Percentiles rank a stretch among this genome's conserved stretches.
phyloP scores from a whole-genome alignment of 1,140 invertebrate genomes.

The Lepeophtheirus salmonis region DNA sequence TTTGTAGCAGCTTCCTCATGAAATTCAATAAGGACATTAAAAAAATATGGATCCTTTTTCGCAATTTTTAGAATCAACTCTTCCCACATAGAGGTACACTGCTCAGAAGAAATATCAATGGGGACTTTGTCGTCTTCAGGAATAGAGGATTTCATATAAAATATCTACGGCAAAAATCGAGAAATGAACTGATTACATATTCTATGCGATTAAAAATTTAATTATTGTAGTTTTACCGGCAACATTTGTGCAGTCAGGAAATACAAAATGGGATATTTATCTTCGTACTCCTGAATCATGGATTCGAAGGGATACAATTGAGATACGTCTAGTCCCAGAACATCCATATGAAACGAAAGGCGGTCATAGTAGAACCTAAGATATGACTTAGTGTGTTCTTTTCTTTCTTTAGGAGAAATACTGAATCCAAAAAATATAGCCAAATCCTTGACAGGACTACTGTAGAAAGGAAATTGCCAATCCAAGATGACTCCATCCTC shows the following conservation, averaged over 20 bases:
- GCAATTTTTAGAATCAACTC: not conserved
- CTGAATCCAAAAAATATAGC: not conserved
- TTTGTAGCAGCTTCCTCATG: not conserved
- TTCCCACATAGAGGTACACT: not conserved
- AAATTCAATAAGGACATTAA: not conserved
- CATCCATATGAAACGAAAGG: not conserved
- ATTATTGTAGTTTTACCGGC: not conserved
- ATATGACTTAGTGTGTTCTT: not conserved
- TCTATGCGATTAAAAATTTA: too few species aligned
- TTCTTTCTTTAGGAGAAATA: not conserved
- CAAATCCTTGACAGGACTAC: not conserved
- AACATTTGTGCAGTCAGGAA: not conserved
- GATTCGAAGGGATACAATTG: not conserved
- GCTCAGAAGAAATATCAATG: too few species aligned
- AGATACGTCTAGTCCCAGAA: too few species aligned
- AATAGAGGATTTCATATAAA: too few species aligned
- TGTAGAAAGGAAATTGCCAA: not conserved
- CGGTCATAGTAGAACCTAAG: not conserved
- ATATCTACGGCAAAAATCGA: too few species aligned
- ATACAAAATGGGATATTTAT: not conserved
- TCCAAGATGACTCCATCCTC: not conserved
- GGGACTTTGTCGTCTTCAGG: too few species aligned
- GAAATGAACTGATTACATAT: too few species aligned
- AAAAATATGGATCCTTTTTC: not conserved
- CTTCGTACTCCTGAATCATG: not conserved